phyloP scores from a whole-genome alignment of 2,113 vertebrate species.

The Phycodurus eques region DNA sequence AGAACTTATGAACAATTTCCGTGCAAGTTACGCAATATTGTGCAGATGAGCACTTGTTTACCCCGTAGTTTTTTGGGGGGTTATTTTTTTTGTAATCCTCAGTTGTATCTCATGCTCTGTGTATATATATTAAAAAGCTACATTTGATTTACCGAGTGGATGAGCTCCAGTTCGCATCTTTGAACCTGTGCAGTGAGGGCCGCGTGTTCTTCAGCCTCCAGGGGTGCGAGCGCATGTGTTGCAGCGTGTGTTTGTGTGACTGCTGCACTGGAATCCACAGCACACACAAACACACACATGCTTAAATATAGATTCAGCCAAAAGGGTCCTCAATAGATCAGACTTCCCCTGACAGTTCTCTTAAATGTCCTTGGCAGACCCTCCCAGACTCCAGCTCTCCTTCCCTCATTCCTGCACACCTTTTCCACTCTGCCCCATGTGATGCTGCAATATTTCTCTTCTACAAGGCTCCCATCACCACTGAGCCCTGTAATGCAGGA shows the following conservation, averaged over 20 bases:
- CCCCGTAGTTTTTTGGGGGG: not conserved
- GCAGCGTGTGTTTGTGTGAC: conserved; percentile 1
- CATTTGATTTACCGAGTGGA: conserved; percentile 51
- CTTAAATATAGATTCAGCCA: conserved; percentile 58
- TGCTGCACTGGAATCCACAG: conserved; percentile 13
- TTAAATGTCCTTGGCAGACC: conserved; percentile 78
- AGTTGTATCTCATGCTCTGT: conserved; percentile 18
- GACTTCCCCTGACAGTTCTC: conserved; percentile 68
- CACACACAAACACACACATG: conserved; percentile 11
- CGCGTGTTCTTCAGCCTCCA: conserved; percentile 23
- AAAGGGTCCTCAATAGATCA: conserved; percentile 71
- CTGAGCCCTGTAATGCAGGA: conserved; percentile 57
- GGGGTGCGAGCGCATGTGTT: conserved; percentile 11
- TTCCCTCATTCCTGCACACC: conserved; percentile 49
- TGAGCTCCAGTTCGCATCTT: conserved; percentile 37
- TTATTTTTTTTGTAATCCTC: conserved; percentile 3
- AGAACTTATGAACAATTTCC: not conserved
- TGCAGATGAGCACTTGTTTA: conserved; percentile 23
- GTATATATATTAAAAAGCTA: conserved; percentile 10
- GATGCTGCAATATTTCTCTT: conserved; percentile 70
- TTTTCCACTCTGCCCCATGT: conserved; percentile 62
- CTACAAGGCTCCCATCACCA: conserved; percentile 61
- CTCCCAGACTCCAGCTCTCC: conserved; percentile 40
- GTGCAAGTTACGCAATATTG: not conserved
- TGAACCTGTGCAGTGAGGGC: conserved; percentile 41